These are phyloP conservation scores for Craseonycteris thonglongyai DNA, from an alignment of 2,113 vertebrate genomes.

Conservation along the genomic window DNA sequence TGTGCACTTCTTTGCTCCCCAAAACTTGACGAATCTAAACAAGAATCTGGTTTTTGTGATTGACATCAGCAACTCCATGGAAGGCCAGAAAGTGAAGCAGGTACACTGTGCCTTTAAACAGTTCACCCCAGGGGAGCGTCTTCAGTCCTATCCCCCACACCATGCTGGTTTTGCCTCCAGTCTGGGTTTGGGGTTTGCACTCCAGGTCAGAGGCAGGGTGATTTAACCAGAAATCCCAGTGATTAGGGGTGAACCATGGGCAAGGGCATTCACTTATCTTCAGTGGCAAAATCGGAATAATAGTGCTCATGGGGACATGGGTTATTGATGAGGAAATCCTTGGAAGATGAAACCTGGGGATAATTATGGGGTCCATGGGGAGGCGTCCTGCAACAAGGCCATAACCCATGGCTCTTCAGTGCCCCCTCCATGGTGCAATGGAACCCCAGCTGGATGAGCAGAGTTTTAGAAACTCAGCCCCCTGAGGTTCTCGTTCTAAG, in stretches of 20 bases:
- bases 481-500: not conserved
- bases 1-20: constrained; percentile 93
- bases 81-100: constrained; percentile 86
- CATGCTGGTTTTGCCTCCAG: not conserved
- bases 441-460: not conserved
- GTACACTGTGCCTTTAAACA: constrained; percentile 66
- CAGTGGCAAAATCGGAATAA: not conserved
- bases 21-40: constrained; percentile 81
- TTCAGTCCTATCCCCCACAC: rapidly evolving
- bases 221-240: not conserved
- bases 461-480: not conserved
- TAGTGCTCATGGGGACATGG: not conserved
- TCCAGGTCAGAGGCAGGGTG: not conserved
- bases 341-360: not conserved
- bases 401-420: too few relatives aligned
- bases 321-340: not conserved
- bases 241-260: not conserved
- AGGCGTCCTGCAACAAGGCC: not conserved
- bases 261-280: not conserved
- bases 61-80: constrained; percentile 92
- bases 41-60: constrained; percentile 94
- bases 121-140: not conserved
- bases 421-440: not conserved
- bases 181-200: not conserved
- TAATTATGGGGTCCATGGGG: not conserved